Evolutionary conservation across 64 coral and sea anemone genomes (phyloP), one percentile per base, ranked within the genome.

Genomic region (Actinia tenebrosa): DNA sequence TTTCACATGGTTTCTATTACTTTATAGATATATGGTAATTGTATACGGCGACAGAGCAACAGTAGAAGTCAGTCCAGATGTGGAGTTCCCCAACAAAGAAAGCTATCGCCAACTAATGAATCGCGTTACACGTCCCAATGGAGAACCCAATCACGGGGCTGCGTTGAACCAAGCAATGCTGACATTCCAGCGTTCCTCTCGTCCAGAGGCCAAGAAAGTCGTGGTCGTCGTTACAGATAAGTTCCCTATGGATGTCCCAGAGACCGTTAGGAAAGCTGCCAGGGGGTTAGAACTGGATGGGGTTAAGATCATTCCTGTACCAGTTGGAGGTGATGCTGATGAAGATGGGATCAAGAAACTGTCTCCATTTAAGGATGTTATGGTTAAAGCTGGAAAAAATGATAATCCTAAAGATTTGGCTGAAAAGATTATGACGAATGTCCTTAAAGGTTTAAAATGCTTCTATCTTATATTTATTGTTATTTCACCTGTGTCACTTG

Each of bases 221-320:
- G 68, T 95, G n/a, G 86, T 99, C 7, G 77, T 99, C 3, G 75
- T 99, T 25, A 95, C 88, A 11, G 93, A 99, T 71, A 93, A 88
- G 64, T 92, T 84, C 47, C 91, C 91, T 5, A 78, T 69, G n/a
- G 85, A 84, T 44, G 71, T 92, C 52, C 71, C 81, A 1, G 53
- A 87, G 20, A 75, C 52, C 27, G 80, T 89, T 10, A 86, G 55
- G 37, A 84, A 83, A 53, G 90, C 91, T 26, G 91, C 87, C 17
- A 79, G 78, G 53, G 93, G 86, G 45, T 53, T 99, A 56, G 88
- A 90, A 4, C 86, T 91, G 56, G 88, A 95, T 80, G 83, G 55
- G 17, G 83, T 92, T 17, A 91, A 89, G 60, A 80, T 97, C 54
- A 86, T 97, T 45, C 82, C 89, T 87, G 94, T 97, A 56, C 64